These are phyloP conservation scores for Ichneumoninae sp. DNA, from an alignment of 2,888 invertebrate species.

Conservation along the genomic window DNA sequence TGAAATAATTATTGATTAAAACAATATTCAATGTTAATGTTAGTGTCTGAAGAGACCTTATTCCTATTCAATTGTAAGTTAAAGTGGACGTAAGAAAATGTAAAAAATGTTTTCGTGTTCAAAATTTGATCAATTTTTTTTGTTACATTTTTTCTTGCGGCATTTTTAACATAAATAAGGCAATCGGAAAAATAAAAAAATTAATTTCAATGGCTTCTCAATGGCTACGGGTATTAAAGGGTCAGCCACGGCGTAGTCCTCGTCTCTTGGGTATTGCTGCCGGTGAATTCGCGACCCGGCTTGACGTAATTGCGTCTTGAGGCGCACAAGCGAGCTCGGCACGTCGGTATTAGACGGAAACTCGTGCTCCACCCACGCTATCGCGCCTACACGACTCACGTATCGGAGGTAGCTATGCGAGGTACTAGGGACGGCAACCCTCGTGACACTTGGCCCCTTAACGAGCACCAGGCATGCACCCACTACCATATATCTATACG, in stretches of 20 bases:
- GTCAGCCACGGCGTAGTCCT: not conserved
- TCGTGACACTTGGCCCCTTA: constrained; percentile 65
- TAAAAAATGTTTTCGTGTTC: not conserved
- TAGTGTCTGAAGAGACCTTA: too few relatives aligned
- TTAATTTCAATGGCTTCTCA: constrained; percentile 2
- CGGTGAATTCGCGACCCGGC: constrained; percentile 52
- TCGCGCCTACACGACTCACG: constrained; percentile 35
- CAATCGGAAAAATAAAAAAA: constrained; percentile 7
- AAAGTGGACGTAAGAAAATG: not conserved
- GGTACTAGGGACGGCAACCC: constrained; percentile 38
- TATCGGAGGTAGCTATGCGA: constrained; percentile 50
- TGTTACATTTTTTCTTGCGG: not conserved
- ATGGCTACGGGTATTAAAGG: constrained; percentile 2
- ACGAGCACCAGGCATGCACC: constrained; percentile 65
- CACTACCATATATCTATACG: constrained; percentile 40
- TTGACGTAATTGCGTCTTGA: constrained; percentile 61
- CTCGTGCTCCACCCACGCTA: constrained; percentile 46
- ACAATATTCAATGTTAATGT: too few relatives aligned
- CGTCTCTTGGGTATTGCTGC: constrained; percentile 10
- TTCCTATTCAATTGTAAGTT: not conserved
- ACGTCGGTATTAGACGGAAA: constrained; percentile 58
- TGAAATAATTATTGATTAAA: not conserved
- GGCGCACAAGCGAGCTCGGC: constrained; percentile 28
- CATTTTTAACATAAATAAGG: constrained; percentile 5
- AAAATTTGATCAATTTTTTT: not conserved